These are phyloP conservation scores for Myotis davidii DNA, from an alignment of 2,113 vertebrate genomes.

Conservation along the genomic window DNA sequence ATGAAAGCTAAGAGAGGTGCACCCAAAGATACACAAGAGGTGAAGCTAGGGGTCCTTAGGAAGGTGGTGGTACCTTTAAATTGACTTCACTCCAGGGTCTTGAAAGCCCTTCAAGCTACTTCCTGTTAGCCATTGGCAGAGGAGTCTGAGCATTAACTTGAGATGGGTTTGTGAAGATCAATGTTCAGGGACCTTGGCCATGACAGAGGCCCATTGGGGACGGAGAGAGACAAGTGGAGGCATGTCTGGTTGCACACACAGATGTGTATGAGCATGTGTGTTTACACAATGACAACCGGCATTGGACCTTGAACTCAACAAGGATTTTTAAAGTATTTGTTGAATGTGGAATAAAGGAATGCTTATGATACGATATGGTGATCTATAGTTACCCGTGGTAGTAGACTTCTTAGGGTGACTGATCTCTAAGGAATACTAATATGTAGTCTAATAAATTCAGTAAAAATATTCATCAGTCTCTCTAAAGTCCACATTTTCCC, in stretches of 20 bases:
- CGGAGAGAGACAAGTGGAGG: neutral
- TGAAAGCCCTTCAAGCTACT: neutral
- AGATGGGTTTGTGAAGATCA: neutral
- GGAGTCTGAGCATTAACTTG: neutral
- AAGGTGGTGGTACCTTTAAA: neutral
- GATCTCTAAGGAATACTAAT: neutral
- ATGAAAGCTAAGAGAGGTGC: neutral
- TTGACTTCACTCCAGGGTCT: neutral
- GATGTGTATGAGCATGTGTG: neutral
- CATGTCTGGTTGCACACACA: rapidly evolving
- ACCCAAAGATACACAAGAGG: too few species aligned
- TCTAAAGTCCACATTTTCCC: neutral
- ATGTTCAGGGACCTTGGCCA: neutral
- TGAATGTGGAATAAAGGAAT: neutral
- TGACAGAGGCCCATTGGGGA: neutral
- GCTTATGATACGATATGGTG: neutral
- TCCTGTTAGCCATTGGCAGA: neutral
- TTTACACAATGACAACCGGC: neutral
- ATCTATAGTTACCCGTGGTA: neutral
- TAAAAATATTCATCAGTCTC: neutral
- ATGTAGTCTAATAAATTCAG: neutral
- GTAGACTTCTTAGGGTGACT: neutral
- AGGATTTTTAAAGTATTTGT: neutral
- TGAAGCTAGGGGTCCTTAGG: rapidly evolving
- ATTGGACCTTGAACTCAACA: neutral